phyloP scores from a whole-genome alignment of 2,888 invertebrate genomes.

The Allacma fusca region DNA sequence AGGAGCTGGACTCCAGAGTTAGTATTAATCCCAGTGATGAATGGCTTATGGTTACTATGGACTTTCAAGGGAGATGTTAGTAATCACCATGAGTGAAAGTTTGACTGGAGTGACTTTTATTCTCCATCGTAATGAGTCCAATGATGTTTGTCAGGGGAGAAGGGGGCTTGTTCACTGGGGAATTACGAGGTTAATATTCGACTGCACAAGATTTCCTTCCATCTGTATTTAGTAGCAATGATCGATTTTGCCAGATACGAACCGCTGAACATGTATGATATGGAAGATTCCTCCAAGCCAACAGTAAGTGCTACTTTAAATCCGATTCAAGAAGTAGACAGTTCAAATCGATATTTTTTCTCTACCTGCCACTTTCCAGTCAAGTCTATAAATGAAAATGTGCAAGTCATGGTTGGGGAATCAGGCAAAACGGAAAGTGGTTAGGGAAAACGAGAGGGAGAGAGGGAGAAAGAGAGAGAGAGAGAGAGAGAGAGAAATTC shows the following conservation, averaged over 20 bases:
- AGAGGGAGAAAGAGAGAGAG: neutral
- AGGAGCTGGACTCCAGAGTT: too few relatives aligned
- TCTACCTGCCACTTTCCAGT: neutral
- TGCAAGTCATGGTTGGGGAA: neutral
- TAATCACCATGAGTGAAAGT: too few relatives aligned
- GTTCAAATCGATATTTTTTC: constrained; percentile 18
- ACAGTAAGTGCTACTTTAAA: constrained; percentile 35
- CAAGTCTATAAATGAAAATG: constrained; percentile 1
- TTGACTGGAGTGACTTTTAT: too few relatives aligned
- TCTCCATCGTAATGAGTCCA: too few relatives aligned
- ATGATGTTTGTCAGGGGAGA: too few relatives aligned
- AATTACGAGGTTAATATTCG: too few relatives aligned
- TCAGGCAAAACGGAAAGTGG: neutral
- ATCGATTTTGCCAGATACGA: neutral
- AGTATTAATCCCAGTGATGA: too few relatives aligned
- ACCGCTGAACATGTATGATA: neutral
- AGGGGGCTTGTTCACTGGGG: too few relatives aligned
- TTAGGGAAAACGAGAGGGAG: constrained; percentile 11
- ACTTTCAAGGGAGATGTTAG: too few relatives aligned
- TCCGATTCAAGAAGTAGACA: constrained; percentile 23
- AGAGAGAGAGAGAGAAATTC: neutral
- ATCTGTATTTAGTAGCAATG: neutral
- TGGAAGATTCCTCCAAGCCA: constrained; percentile 11
- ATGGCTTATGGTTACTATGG: too few relatives aligned
- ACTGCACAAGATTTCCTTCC: too few relatives aligned